Percentiles rank a stretch among this genome's conserved stretches.
These are phyloP conservation scores for Chloroclysta siterata DNA, from an alignment of 2,888 invertebrate genomes.

Conservation along the genomic window DNA sequence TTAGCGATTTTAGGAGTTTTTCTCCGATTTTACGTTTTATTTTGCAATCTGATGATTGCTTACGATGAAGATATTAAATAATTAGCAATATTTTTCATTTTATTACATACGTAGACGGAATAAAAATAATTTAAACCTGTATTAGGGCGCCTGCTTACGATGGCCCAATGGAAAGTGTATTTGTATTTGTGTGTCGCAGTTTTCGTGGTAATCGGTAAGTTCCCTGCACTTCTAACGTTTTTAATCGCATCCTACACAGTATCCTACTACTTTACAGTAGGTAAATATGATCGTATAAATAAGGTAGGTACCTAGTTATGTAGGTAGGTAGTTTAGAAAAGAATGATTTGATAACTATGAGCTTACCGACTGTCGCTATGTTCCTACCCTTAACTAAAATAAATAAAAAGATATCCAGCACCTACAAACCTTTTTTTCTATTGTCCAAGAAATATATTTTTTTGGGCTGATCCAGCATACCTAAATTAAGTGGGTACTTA, in stretches of 20 bases:
- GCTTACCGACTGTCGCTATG: not conserved
- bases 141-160: constrained; percentile 31
- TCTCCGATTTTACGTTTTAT: too few relatives aligned
- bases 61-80: too few relatives aligned
- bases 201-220: constrained; percentile 55
- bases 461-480: too few relatives aligned
- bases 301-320: not conserved
- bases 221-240: not conserved
- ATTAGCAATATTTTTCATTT: not conserved
- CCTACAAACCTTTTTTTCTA: too few relatives aligned
- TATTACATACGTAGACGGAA: not conserved
- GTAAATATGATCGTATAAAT: not conserved
- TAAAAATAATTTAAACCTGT: not conserved
- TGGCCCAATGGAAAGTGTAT: constrained; percentile 57
- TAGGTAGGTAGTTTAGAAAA: not conserved
- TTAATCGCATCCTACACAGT: not conserved
- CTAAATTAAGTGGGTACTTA: too few relatives aligned
- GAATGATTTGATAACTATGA: not conserved
- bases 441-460: too few relatives aligned
- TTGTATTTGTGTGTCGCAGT: constrained; percentile 57
- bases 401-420: too few relatives aligned
- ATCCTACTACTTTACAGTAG: too few relatives aligned
- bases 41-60: too few relatives aligned
- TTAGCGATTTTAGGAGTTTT: too few relatives aligned
- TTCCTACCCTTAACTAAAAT: too few relatives aligned